These are phyloP conservation scores for Callospermophilus lateralis DNA, from an alignment of 2,113 vertebrate species.

Conservation along the genomic window DNA sequence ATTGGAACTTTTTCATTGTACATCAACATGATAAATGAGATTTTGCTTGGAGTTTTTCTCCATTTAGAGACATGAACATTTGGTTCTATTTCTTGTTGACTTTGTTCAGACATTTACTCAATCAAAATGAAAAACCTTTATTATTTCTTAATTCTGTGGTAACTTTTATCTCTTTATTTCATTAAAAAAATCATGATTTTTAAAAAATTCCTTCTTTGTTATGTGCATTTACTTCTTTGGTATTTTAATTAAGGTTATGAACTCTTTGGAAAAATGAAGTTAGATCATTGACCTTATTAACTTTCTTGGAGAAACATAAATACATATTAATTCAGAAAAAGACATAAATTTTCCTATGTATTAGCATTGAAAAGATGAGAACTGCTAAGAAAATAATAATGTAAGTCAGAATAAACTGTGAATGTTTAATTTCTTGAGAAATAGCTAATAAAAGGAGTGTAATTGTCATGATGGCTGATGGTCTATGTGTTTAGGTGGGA, in stretches of 20 bases:
- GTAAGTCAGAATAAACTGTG: not conserved
- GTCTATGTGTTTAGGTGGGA: not conserved
- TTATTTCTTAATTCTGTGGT: not conserved
- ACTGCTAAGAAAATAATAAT: not conserved
- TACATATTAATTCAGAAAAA: slow-evolving; percentile 22
- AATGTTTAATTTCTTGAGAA: not conserved
- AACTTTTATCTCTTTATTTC: not conserved
- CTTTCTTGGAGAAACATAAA: not conserved
- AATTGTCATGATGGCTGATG: not conserved
- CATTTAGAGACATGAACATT: not conserved
- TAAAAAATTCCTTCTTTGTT: not conserved
- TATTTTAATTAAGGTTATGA: not conserved
- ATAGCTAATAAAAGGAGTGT: not conserved
- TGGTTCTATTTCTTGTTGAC: not conserved
- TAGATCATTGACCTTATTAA: not conserved
- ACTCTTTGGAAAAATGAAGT: not conserved
- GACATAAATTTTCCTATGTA: not conserved
- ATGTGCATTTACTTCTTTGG: not conserved
- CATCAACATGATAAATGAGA: not conserved
- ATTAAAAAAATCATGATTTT: not conserved
- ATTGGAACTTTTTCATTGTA: not conserved
- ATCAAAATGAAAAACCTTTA: not conserved
- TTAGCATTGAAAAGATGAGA: not conserved
- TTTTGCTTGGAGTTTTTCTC: not conserved
- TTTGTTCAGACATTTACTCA: not conserved